Conservation (phyloP, 1,140 invertebrate species). For the Hylyphantes graminicola region DNA sequence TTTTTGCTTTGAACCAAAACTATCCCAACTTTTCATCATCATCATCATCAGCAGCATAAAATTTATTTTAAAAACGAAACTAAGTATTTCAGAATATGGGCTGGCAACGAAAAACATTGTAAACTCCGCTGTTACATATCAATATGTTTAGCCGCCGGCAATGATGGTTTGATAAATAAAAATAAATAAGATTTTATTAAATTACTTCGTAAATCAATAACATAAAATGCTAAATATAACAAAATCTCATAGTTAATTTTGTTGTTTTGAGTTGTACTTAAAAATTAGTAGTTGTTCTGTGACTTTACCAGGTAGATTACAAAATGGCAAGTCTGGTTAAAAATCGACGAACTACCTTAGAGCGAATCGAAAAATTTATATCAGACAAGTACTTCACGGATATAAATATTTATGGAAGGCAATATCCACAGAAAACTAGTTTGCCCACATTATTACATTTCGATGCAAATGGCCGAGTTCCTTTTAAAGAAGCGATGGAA, state of each 20-base stretch:
- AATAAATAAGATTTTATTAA: too few relatives aligned
- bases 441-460: constrained; percentile 52
- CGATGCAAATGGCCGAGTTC: constrained; percentile 64
- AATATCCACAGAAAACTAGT: constrained; percentile 57
- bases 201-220: too few relatives aligned
- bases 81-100: too few relatives aligned
- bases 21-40: too few relatives aligned
- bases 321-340: constrained; percentile 65
- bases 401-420: constrained; percentile 68
- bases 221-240: not conserved
- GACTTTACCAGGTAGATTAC: too few relatives aligned
- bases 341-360: constrained; percentile 70
- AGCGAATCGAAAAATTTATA: constrained; percentile 71
- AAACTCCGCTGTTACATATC: constrained; percentile 1
- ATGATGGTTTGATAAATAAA: too few relatives aligned
- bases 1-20: too few relatives aligned
- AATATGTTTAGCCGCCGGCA: constrained; percentile 15
- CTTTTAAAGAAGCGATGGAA: constrained; percentile 65
- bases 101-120: not conserved
- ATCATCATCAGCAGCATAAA: too few relatives aligned
- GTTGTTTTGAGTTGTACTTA: too few relatives aligned
- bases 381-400: constrained; percentile 69
- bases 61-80: constrained; percentile 4
- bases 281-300: too few relatives aligned
- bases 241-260: not conserved